A percentile compares a stretch with the other conserved stretches of the same genome.
Evolutionary conservation across 1,140 invertebrate species (phyloP).

Genomic region (Drosophila sucinea): DNA sequence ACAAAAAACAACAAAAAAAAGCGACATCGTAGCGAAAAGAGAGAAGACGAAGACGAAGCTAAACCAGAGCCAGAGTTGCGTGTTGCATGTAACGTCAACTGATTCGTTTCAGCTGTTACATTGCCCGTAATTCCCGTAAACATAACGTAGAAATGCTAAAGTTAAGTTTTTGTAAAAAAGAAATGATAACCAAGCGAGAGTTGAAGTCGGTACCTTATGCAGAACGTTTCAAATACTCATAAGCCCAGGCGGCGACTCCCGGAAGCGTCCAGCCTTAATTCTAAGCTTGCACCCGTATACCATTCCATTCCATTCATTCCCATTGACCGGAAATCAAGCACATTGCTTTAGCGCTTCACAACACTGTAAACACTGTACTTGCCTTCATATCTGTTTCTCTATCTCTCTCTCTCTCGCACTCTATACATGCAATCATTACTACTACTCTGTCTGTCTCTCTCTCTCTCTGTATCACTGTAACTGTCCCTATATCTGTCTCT

Average conservation of each 20-base stretch:
- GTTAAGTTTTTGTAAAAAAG: constrained; percentile 65
- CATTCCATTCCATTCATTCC: neutral
- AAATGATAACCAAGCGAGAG: constrained; percentile 61
- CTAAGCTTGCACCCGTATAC: constrained; percentile 54
- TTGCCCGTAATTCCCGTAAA: constrained; percentile 27
- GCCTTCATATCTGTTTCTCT: constrained; percentile 20
- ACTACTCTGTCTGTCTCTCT: constrained; percentile 1
- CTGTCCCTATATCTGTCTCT: constrained; percentile 25
- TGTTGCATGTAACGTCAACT: constrained; percentile 39
- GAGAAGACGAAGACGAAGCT: constrained; percentile 29
- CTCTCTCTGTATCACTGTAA: constrained; percentile 14
- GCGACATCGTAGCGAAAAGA: constrained; percentile 47
- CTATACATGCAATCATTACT: constrained; percentile 21
- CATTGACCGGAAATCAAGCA: constrained; percentile 26
- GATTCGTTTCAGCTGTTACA: constrained; percentile 53
- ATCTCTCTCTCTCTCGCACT: neutral
- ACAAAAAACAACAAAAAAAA: neutral
- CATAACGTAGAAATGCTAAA: constrained; percentile 51
- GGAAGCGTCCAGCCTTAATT: constrained; percentile 62
- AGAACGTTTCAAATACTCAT: constrained; percentile 71
- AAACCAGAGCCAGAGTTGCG: constrained; percentile 47
- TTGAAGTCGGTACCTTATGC: constrained; percentile 69
- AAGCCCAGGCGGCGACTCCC: constrained; percentile 32
- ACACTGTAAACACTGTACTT: constrained; percentile 30
- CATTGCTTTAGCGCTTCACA: constrained; percentile 18